Percentiles rank a stretch among this genome's conserved stretches.
These are phyloP conservation scores for Oceanodroma leucorhoa DNA, from an alignment of 2,797 vertebrate genomes.

Conservation along the genomic window DNA sequence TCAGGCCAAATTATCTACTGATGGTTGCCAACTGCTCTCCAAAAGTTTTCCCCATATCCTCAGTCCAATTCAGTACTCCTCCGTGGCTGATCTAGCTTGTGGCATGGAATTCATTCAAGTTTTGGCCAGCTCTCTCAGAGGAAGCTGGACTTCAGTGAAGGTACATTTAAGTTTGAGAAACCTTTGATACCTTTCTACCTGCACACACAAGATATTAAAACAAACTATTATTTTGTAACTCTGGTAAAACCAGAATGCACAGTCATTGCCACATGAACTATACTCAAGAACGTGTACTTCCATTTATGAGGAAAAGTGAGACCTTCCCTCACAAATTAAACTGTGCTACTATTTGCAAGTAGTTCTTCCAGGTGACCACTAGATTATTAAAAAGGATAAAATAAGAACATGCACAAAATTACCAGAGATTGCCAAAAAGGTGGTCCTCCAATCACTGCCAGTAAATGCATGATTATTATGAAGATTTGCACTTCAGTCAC, in stretches of 20 bases:
- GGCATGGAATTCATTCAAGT: background rate
- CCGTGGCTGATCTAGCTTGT: background rate
- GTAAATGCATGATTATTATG: conserved; percentile 98
- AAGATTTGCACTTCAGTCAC: conserved; percentile 99
- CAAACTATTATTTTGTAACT: no score
- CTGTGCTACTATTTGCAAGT: background rate
- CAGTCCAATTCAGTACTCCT: background rate
- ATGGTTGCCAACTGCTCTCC: background rate
- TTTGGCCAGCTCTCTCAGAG: background rate
- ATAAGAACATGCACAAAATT: conserved; percentile 75
- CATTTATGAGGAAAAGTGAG: background rate
- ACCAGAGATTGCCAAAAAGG: conserved; percentile 98
- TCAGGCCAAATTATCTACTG: background rate
- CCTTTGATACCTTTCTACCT: background rate
- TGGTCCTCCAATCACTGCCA: conserved; percentile 97
- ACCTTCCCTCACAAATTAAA: background rate
- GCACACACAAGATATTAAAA: background rate
- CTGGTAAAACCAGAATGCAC: background rate
- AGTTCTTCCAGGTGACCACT: background rate
- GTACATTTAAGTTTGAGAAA: background rate
- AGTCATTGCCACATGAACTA: background rate
- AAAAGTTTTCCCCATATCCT: background rate
- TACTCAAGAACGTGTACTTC: background rate
- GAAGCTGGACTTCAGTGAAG: background rate
- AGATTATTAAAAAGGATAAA: background rate